Evolutionary conservation across 2,113 vertebrate species (phyloP), one percentile per base, ranked within the genome.

Genomic region (Coracopsis vasa): DNA sequence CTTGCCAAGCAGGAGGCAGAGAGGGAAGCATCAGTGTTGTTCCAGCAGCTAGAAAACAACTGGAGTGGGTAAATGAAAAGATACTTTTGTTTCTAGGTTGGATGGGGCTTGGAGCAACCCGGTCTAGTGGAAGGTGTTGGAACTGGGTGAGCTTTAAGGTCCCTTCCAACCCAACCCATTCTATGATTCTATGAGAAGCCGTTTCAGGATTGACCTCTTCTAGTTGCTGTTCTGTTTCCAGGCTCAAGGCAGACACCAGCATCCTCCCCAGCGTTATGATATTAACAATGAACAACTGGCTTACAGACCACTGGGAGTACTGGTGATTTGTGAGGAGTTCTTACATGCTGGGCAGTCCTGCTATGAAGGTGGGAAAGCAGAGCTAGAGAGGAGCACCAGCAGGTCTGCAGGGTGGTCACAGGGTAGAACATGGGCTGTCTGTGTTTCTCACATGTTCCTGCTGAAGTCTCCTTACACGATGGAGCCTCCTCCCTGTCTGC

Each of bases 401-500:
- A 78, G 41, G 10, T 21, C 31, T 70, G 51, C 41, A 51, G 71
- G 35, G 23, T 1, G 14, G 21, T 14, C 14, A 6, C 11, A 16
- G 33, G n/a, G 48, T 23, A 37, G n/a, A 54, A 23, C 27, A 7
- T 1, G 8, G 5, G 29, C 42, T 17, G 3, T 3, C 28, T 16
- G 27, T 8, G 19, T 5, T 54, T 13, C 17, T 79, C n/a, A 0
- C 2, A 7, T 35, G 39, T 7, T 53, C 42, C 44, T 37, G 56
- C 71, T 33, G 6, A 44, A 71, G n/a, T 16, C n/a, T n/a, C 37
- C 39, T 12, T 58, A 16, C 1, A 3, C 0, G 15, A 4, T 11
- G 7, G 24, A 91, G n/a, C 42, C 71, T 62, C 31, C 45, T 45
- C 56, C 33, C n/a, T 13, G 1, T 16, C 48, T 11, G 20, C 20